Evolutionary conservation across 2,113 vertebrate species (phyloP).

Genomic region (Phycodurus eques): DNA sequence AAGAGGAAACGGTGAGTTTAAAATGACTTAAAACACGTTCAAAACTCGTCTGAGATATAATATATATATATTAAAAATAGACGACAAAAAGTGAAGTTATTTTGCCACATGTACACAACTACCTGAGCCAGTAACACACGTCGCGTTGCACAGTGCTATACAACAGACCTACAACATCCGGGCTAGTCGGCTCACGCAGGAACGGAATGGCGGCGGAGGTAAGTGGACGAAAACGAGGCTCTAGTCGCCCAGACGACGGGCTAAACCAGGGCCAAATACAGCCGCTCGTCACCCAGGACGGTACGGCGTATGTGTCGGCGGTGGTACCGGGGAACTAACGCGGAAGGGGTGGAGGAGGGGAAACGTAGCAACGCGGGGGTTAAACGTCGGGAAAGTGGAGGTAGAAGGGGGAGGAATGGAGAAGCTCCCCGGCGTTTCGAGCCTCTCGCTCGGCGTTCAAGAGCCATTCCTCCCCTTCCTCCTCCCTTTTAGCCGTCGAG

Average conservation of each 20-base stretch:
- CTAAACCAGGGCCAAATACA: not conserved
- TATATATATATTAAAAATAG: not conserved
- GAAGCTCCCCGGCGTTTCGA: constrained; percentile 63
- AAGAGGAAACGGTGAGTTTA: not conserved
- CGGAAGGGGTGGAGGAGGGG: not conserved
- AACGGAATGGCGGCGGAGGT: constrained; percentile 83
- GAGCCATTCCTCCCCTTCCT: constrained; percentile 55
- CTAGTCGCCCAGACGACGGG: not conserved
- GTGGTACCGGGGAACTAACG: constrained; percentile 32
- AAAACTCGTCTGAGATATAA: not conserved
- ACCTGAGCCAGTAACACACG: constrained; percentile 53
- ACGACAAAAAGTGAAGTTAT: not conserved
- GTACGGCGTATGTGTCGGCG: constrained; percentile 3
- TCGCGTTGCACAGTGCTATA: constrained; percentile 46
- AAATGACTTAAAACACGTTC: not conserved
- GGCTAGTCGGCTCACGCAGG: constrained; percentile 76
- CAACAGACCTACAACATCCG: constrained; percentile 75
- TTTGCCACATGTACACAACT: not conserved
- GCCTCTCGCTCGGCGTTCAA: constrained; percentile 65
- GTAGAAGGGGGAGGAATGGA: constrained; percentile 60
- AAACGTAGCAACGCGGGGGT: constrained; percentile 22
- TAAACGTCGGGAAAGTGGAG: constrained; percentile 18
- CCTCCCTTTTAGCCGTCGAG: constrained; percentile 25
- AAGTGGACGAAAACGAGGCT: constrained; percentile 73
- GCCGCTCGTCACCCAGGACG: not conserved